phyloP scores from a whole-genome alignment of 1,140 invertebrate genomes.

The Ctenoplectra terminalis region DNA sequence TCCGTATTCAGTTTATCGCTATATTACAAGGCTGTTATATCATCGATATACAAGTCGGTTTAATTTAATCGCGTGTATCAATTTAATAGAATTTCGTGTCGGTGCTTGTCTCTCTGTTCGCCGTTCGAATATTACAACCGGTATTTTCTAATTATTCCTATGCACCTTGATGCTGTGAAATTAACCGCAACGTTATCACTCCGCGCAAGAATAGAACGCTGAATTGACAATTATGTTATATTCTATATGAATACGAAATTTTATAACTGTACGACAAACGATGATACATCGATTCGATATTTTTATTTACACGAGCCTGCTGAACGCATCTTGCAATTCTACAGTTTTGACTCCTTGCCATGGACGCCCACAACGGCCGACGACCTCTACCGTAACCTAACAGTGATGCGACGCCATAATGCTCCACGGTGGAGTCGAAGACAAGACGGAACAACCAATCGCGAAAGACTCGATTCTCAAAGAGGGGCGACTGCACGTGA shows the following conservation, averaged over 20 bases:
- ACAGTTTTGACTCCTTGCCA: constrained; percentile 11
- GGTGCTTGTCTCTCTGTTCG: neutral
- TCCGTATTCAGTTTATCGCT: neutral
- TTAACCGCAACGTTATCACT: constrained; percentile 4
- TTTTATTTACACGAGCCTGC: neutral
- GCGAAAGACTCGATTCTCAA: constrained; percentile 20
- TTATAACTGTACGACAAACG: no score
- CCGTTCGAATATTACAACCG: neutral
- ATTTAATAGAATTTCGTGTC: constrained; percentile 4
- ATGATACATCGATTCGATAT: neutral
- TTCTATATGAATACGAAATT: neutral
- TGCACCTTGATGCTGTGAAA: neutral
- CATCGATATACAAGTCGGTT: neutral
- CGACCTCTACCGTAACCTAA: constrained; percentile 46
- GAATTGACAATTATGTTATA: neutral
- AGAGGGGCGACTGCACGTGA: constrained; percentile 62
- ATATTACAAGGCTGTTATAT: neutral
- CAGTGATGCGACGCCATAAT: constrained; percentile 41
- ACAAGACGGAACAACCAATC: constrained; percentile 52
- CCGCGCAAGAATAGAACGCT: neutral
- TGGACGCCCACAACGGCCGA: constrained; percentile 9
- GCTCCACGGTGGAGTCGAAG: constrained; percentile 19
- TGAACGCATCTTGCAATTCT: constrained; percentile 27
- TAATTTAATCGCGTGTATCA: constrained; percentile 2
- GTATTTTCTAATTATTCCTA: neutral